These are phyloP conservation scores for Trichechus manatus DNA, from an alignment of 2,113 vertebrate genomes.

Conservation along the genomic window DNA sequence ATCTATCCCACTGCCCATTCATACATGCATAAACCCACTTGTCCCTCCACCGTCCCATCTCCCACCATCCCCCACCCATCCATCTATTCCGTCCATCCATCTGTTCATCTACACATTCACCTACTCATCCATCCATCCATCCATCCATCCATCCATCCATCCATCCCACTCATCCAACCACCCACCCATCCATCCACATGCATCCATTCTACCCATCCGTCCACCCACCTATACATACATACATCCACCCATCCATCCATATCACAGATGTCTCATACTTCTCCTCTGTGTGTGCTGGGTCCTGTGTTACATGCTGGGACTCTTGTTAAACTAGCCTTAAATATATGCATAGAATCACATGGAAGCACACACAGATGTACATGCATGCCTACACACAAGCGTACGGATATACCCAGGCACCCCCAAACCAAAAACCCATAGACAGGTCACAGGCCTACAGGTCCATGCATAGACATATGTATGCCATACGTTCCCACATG, in stretches of 20 bases:
- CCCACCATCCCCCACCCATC: not conserved
- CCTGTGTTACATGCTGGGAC: not conserved
- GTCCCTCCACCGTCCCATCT: no score
- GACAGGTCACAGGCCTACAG: rapidly evolving
- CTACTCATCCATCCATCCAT: no score
- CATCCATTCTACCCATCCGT: not conserved
- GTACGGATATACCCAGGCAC: rapidly evolving
- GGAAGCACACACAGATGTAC: rapidly evolving
- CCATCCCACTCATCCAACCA: no score
- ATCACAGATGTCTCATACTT: rapidly evolving
- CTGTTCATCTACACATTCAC: rapidly evolving
- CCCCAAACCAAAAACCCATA: rapidly evolving
- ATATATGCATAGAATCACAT: rapidly evolving
- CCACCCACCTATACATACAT: not conserved
- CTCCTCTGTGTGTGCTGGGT: not conserved
- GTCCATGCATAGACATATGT: rapidly evolving
- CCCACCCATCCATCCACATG: no score
- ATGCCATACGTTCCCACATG: not conserved
- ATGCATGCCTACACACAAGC: rapidly evolving
- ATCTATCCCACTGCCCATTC: no score
- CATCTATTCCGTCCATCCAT: not conserved
- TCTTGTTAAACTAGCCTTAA: not conserved
- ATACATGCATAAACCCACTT: not conserved
- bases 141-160: not conserved
- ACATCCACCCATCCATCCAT: no score